Base-by-base conservation (phyloP, 1,140 invertebrate genomes). In the Cydia pomonella region DNA sequence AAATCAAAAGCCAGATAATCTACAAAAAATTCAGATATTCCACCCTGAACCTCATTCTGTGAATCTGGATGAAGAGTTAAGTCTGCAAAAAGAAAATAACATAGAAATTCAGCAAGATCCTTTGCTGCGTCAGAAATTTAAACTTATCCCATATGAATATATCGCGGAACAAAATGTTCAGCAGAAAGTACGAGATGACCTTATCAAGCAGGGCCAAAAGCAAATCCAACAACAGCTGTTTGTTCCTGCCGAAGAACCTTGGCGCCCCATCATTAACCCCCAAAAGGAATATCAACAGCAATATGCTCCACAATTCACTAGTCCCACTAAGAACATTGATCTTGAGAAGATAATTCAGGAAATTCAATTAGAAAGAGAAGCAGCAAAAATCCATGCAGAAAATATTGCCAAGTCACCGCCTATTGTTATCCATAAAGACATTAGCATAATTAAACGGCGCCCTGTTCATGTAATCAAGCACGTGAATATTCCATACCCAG, bases 231-330 rank as follows among this genome's bases (percentile, higher is more conserved):
- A 33, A 18, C 64, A 69, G 7, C 18, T 69, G 5, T 69, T 69
- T 33, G 64, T 69, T 2, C 64, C 64, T 69, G 53, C 53, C 2
- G 53, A 59, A 59, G 64, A 75, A 33, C 18, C 25, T 1, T 53
- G 23, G 29, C 64, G 50, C 18, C 74, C 64, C 18, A 23, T 38
- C 64, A 69, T 18, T 6, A 33, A 69, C 16, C 33, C 62, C 18
- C 21, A 76, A 44, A 64, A 69, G 10, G 23, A 72, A 74, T 44
- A 53, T 72, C 27, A 47, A 66, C 33, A 33, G 0, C 71, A 84
- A 77, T 82, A 86, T 41, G 78, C 82, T 12, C 76, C 82, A 1
- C 82, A 80, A 73, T 78, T 82, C 66, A 84, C 83, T 33, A 77
- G 81, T 13, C 79, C 79, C 29, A 86, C 80, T 74, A 78, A 82